Evolutionary conservation across 1,140 invertebrate genomes (phyloP).

Genomic region (Ganaspis sp.): DNA sequence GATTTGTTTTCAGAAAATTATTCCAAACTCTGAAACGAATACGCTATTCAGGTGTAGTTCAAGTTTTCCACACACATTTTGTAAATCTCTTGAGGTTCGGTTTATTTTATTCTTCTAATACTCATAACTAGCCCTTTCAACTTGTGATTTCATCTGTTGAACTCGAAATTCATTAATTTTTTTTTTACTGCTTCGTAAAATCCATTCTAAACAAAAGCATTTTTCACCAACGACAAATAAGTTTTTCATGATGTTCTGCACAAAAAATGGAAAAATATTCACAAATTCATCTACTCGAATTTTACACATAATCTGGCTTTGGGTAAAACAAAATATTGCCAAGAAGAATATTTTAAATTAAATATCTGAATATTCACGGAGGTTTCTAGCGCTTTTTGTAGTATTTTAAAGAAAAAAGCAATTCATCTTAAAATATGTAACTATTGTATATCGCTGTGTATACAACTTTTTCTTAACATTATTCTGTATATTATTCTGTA

Average conservation of each 20-base stretch:
- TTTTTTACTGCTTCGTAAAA: background rate
- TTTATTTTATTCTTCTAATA: background rate
- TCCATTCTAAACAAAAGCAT: background rate
- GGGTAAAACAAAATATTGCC: too few relatives aligned
- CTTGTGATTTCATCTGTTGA: background rate
- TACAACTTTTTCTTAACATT: too few relatives aligned
- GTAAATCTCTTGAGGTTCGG: background rate
- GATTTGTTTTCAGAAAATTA: constrained; percentile 18
- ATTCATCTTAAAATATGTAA: too few relatives aligned
- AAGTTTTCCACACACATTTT: background rate
- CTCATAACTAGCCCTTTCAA: background rate
- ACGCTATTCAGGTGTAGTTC: background rate
- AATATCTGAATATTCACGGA: too few relatives aligned
- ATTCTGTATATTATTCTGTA: too few relatives aligned
- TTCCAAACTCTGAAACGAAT: background rate
- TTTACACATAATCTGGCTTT: background rate
- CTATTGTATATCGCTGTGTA: too few relatives aligned
- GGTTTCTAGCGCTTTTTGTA: too few relatives aligned
- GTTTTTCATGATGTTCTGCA: background rate
- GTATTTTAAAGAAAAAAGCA: too few relatives aligned
- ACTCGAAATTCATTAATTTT: constrained; percentile 1
- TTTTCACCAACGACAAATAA: background rate
- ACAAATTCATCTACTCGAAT: background rate
- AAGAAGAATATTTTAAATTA: too few relatives aligned
- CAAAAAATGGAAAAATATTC: background rate